Evolutionary conservation across 2,113 vertebrate genomes (phyloP).

Genomic region (Vombatus ursinus): DNA sequence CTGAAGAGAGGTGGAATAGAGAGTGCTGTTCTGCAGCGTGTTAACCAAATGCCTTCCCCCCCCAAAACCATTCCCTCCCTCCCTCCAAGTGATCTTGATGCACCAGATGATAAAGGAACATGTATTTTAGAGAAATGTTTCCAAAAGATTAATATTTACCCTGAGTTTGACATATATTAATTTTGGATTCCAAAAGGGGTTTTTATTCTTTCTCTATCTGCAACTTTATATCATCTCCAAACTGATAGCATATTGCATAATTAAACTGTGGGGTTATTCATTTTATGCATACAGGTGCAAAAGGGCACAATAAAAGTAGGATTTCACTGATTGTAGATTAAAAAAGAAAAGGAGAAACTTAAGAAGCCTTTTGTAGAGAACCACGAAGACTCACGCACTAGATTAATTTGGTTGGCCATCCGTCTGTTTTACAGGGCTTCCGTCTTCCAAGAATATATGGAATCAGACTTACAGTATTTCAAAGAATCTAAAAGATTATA

Average conservation of each 20-base stretch:
- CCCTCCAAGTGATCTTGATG: constrained; percentile 80
- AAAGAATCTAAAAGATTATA: constrained; percentile 51
- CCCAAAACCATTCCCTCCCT: constrained; percentile 26
- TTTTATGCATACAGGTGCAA: constrained; percentile 86
- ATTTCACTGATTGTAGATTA: constrained; percentile 86
- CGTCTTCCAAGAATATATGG: constrained; percentile 67
- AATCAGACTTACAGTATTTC: constrained; percentile 69
- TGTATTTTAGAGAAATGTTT: constrained; percentile 87
- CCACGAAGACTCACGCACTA: constrained; percentile 79
- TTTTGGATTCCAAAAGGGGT: constrained; percentile 84
- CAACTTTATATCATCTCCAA: constrained; percentile 85
- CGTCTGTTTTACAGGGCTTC: constrained; percentile 60
- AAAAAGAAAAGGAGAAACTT: constrained; percentile 81
- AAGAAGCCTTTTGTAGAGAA: constrained; percentile 79
- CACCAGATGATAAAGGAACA: constrained; percentile 85
- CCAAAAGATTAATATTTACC: constrained; percentile 87
- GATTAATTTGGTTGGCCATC: constrained; percentile 81
- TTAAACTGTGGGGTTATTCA: constrained; percentile 87
- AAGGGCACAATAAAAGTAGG: constrained; percentile 84
- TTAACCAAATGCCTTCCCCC: constrained; percentile 82
- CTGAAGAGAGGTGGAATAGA: constrained; percentile 86
- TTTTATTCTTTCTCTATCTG: constrained; percentile 84
- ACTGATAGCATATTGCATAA: constrained; percentile 83
- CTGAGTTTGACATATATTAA: constrained; percentile 86
- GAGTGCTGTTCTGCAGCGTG: constrained; percentile 83